phyloP scores from a whole-genome alignment of 1,140 invertebrate species.

The Drosophila persimilis region DNA sequence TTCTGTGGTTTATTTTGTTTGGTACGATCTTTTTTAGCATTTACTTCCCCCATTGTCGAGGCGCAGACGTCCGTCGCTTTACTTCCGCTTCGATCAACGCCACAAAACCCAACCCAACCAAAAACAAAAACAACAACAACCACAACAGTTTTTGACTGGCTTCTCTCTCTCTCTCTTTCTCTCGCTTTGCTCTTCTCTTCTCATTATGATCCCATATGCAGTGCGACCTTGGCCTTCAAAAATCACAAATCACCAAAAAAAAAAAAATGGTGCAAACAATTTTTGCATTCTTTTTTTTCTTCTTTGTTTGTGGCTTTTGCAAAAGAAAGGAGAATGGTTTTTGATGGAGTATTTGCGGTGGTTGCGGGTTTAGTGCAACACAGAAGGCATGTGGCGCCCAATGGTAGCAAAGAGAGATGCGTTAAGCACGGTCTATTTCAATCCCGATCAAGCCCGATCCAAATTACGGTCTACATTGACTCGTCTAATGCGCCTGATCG shows the following conservation, averaged over 20 bases:
- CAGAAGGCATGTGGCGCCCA: no score
- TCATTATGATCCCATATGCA: conserved; percentile 54
- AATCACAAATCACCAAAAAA: conserved; percentile 6
- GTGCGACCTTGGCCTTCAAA: conserved; percentile 53
- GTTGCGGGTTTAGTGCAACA: no score
- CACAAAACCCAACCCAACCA: conserved; percentile 13
- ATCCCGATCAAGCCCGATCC: no score
- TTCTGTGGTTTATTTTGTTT: conserved; percentile 22
- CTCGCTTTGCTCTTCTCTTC: conserved; percentile 17
- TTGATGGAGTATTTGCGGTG: conserved; percentile 8
- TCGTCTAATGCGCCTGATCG: no score
- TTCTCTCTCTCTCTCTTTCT: conserved; percentile 12
- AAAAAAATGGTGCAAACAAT: conserved; percentile 9
- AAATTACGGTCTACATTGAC: no score
- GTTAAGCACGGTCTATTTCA: no score
- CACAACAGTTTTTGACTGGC: conserved; percentile 40
- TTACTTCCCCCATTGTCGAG: conserved; percentile 72
- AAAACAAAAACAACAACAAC: conserved; percentile 1
- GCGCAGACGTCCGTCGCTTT: conserved; percentile 66
- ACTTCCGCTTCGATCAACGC: conserved; percentile 66
- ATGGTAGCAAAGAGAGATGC: no score
- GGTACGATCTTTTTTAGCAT: conserved; percentile 55
- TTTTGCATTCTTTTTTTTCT: conserved; percentile 35
- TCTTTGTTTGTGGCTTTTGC: conserved; percentile 25
- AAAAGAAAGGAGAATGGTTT: not conserved